Evolutionary conservation across 30 jellyfish, hydroid and myxozoan genomes (phyloP).

Genomic region (Mastigias papua): DNA sequence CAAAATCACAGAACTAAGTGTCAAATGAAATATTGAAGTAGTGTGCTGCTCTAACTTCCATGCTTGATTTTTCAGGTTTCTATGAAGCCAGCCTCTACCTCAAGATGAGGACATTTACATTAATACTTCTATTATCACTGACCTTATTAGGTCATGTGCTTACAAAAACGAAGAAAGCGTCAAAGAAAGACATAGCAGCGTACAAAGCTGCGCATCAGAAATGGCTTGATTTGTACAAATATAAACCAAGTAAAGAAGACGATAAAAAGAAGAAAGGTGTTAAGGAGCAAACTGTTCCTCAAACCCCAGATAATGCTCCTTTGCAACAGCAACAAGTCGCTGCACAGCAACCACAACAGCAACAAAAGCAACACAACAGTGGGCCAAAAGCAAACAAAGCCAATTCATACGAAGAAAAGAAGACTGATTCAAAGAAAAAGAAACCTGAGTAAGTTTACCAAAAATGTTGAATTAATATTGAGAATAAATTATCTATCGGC

Average conservation of each 20-base stretch:
- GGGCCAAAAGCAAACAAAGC: constrained; percentile 39
- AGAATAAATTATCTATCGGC: too few relatives aligned
- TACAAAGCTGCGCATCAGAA: constrained; percentile 79
- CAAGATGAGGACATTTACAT: constrained; percentile 83
- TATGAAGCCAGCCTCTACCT: constrained; percentile 62
- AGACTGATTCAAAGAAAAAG: constrained; percentile 72
- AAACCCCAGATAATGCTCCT: constrained; percentile 58
- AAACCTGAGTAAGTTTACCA: constrained; percentile 17
- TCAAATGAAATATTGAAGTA: too few relatives aligned
- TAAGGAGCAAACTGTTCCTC: constrained; percentile 41
- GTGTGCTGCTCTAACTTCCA: too few relatives aligned
- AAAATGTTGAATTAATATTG: background rate
- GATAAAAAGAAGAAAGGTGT: constrained; percentile 28
- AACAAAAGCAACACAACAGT: constrained; percentile 3
- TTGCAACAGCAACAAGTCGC: constrained; percentile 53
- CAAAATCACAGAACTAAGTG: too few relatives aligned
- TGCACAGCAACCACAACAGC: constrained; percentile 36
- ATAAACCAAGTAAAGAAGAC: constrained; percentile 31
- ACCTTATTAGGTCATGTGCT: constrained; percentile 36
- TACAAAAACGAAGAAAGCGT: constrained; percentile 59
- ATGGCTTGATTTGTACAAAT: constrained; percentile 81
- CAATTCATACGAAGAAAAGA: constrained; percentile 18
- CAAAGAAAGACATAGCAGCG: constrained; percentile 67
- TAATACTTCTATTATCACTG: constrained; percentile 39
- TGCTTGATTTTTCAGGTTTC: constrained; percentile 44